Conservation (phyloP, 2,113 vertebrate species). For the Pygoscelis antarcticus region DNA sequence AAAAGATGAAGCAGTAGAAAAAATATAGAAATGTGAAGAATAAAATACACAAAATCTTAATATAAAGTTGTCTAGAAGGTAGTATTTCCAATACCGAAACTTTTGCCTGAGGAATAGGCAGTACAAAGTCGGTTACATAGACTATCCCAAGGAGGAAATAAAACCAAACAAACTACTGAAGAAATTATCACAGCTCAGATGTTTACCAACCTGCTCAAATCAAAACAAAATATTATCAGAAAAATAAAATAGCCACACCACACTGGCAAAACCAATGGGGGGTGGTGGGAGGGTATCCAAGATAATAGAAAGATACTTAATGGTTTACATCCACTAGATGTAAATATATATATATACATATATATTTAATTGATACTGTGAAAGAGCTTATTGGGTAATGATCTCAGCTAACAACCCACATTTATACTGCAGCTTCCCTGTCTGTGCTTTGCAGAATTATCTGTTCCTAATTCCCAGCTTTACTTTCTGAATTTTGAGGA, state of each 20-base stretch:
- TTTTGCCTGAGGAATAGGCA: constrained; percentile 22
- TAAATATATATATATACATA: neutral
- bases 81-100: neutral
- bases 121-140: constrained; percentile 13
- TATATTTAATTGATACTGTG: neutral
- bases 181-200: neutral
- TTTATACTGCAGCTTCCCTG: neutral
- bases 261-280: neutral
- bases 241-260: neutral
- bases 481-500: neutral
- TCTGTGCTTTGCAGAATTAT: neutral
- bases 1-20: neutral
- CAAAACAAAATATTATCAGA: neutral
- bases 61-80: neutral
- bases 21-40: neutral
- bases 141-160: neutral
- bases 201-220: neutral
- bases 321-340: neutral
- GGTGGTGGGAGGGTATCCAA: neutral
- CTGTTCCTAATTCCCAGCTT: constrained; percentile 27
- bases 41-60: neutral
- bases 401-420: neutral
- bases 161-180: constrained; percentile 3
- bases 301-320: neutral
- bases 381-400: neutral